These are phyloP conservation scores for Prenolepis imparis DNA, from an alignment of 2,888 invertebrate species.

Conservation along the genomic window DNA sequence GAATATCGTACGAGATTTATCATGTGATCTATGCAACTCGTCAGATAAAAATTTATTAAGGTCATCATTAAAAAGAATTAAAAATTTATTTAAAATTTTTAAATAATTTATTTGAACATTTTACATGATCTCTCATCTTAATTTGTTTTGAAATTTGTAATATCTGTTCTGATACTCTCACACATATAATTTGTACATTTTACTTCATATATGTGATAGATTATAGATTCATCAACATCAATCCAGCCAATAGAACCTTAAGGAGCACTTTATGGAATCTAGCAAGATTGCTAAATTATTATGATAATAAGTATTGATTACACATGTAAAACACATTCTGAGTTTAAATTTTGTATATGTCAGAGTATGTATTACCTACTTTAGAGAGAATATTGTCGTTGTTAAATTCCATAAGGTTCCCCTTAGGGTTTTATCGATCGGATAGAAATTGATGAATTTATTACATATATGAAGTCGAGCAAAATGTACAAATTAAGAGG, in stretches of 20 bases:
- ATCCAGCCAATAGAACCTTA: slow-evolving; percentile 43
- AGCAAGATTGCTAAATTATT: slow-evolving; percentile 35
- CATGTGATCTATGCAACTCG: neutral
- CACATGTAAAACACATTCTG: slow-evolving; percentile 28
- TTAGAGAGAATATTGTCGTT: too few relatives aligned
- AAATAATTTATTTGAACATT: slow-evolving; percentile 6
- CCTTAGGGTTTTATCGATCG: slow-evolving; percentile 42
- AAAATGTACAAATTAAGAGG: neutral
- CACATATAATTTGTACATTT: neutral
- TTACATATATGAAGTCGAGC: neutral
- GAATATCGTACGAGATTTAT: slow-evolving; percentile 25
- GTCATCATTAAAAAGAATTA: neutral
- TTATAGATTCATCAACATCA: neutral
- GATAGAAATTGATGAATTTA: neutral
- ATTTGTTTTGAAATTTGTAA: neutral
- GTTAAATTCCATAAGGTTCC: slow-evolving; percentile 23
- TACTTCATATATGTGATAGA: neutral
- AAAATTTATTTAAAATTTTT: slow-evolving; percentile 15
- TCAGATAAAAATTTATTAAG: neutral
- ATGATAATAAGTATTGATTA: slow-evolving; percentile 49
- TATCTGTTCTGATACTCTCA: neutral
- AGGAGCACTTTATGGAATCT: slow-evolving; percentile 21
- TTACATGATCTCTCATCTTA: neutral
- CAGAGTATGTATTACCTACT: too few relatives aligned
- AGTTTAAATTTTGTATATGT: slow-evolving; percentile 4